phyloP scores from a whole-genome alignment of 64 coral and sea anemone species.

The Actinia equina region DNA sequence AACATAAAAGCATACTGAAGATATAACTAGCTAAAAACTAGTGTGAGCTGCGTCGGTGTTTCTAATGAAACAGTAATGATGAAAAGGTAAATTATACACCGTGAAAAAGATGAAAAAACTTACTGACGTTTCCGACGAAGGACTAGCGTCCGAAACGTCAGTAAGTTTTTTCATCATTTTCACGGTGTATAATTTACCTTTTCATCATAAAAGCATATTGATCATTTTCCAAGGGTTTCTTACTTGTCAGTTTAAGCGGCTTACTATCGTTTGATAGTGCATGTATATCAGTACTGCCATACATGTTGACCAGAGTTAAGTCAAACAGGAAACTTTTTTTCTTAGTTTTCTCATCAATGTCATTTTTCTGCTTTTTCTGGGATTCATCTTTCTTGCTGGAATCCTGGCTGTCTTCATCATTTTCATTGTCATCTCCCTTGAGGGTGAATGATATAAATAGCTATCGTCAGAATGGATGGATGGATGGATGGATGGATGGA shows the following conservation, averaged over 20 bases:
- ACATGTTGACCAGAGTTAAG: constrained; percentile 82
- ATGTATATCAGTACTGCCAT: constrained; percentile 87
- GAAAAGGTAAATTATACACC: too few species aligned
- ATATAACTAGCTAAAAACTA: too few species aligned
- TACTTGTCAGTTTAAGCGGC: constrained; percentile 71
- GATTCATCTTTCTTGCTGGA: neutral
- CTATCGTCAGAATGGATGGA: too few species aligned
- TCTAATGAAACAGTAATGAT: too few species aligned
- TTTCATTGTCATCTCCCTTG: constrained; percentile 55
- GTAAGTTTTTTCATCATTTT: too few species aligned
- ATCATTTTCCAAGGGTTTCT: neutral
- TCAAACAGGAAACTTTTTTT: constrained; percentile 65
- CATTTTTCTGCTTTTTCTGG: constrained; percentile 19
- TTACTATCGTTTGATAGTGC: constrained; percentile 69
- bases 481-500: too few species aligned
- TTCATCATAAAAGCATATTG: neutral
- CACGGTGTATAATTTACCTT: too few species aligned
- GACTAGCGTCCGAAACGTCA: too few species aligned
- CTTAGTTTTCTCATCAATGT: neutral
- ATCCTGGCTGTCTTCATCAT: constrained; percentile 13
- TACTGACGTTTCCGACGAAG: too few species aligned
- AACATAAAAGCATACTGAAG: too few species aligned
- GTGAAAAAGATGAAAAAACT: too few species aligned
- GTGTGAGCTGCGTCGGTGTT: too few species aligned
- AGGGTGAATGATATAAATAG: neutral